Percentiles rank a stretch among this genome's conserved stretches.
Evolutionary conservation across 2,888 invertebrate genomes (phyloP).

Genomic region (Furcula furcula): DNA sequence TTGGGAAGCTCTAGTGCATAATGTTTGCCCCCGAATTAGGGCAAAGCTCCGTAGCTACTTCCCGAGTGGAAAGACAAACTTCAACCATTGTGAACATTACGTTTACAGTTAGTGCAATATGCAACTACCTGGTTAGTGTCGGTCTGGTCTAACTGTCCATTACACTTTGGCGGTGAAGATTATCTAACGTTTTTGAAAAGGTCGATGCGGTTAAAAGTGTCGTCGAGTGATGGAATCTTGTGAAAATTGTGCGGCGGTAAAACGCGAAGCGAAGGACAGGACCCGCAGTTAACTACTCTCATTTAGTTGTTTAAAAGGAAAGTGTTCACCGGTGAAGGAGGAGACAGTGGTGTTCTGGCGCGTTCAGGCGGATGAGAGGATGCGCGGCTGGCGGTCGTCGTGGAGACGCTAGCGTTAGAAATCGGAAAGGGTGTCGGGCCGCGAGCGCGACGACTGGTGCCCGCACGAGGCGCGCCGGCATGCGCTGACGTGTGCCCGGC

Average conservation of each 20-base stretch:
- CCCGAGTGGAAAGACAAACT: conserved; percentile 47
- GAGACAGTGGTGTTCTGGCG: conserved; percentile 30
- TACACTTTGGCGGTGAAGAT: neutral
- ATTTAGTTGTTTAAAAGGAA: conserved; percentile 23
- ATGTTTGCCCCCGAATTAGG: conserved; percentile 41
- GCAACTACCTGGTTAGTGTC: conserved; percentile 25
- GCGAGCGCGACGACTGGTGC: conserved; percentile 79
- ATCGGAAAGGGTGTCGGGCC: conserved; percentile 79
- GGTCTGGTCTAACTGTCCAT: conserved; percentile 6
- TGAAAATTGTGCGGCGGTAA: conserved; percentile 30
- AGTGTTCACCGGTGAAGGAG: conserved; percentile 26
- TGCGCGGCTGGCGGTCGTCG: conserved; percentile 62
- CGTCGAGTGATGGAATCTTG: conserved; percentile 56
- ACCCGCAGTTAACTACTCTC: conserved; percentile 27
- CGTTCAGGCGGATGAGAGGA: conserved; percentile 63
- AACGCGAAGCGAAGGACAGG: conserved; percentile 33
- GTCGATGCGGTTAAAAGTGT: conserved; percentile 25
- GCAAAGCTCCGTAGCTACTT: conserved; percentile 37
- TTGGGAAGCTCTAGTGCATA: conserved; percentile 30
- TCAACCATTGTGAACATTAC: conserved; percentile 47
- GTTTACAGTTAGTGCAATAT: conserved; percentile 42
- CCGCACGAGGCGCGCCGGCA: conserved; percentile 79
- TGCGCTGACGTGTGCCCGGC: conserved; percentile 78
- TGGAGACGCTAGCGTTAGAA: conserved; percentile 64
- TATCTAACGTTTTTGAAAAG: conserved; percentile 43